Evolutionary conservation across 2,113 vertebrate species (phyloP), one percentile per base, ranked within the genome.

Genomic region (Cheirogaleus medius): DNA sequence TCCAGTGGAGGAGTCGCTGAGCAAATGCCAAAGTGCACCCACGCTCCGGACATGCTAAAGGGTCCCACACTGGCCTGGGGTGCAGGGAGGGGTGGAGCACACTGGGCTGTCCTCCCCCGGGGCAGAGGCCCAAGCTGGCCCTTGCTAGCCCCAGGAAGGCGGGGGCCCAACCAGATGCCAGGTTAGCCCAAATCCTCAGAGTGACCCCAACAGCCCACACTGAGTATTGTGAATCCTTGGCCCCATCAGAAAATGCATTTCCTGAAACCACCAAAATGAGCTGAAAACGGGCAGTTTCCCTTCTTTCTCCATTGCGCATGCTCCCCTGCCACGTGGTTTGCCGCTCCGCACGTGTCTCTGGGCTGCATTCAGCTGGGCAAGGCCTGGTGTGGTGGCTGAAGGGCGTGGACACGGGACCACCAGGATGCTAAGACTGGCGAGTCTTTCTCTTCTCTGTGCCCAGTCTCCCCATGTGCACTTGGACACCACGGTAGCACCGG

Each of bases 341-440:
- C 14, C 10, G 0, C 56, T 5, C 1, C 1, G 39, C 34, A 0
- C 3, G 0, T 1, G 8, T 49, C n/a, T 77, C 68, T 32, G 52
- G 83, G 15, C 6, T 1, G 18, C 18, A 1, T 52, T 60, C 68
- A 71, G 29, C 14, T 27, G 27, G 63, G 85, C 27, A 8, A 73
- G 66, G 11, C 17, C 27, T 0, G 34, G 56, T 18, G 3, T 5
- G 12, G 80, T 21, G 15, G 29, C 5, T 44, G 18, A 37, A 39
- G 39, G 60, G 63, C n/a, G 3, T 3, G 8, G 29, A 20, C 8
- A 4, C 49, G 3, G 7, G 39, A 37, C 52, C 42, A 23, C 34
- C 56, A 60, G 44, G 17, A 14, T 32, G 39, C 73, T 64, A 27
- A 77, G 54, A n/a, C 39, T 49, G 52, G 49, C 37, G 9, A 60